Evolutionary conservation across 2,888 invertebrate species (phyloP), one percentile per base, ranked within the genome.

Genomic region (Ptychoptera albimana): DNA sequence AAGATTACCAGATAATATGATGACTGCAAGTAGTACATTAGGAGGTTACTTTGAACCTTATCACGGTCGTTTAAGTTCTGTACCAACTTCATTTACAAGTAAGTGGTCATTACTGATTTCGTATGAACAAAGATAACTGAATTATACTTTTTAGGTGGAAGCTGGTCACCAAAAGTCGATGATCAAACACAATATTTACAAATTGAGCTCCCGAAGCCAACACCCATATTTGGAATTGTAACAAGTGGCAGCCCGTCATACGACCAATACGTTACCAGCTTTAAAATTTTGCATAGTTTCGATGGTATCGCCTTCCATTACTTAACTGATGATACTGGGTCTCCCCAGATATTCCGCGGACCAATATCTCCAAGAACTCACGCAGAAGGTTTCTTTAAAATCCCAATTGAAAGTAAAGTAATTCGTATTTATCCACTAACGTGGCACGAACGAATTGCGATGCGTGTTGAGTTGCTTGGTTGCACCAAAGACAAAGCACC

Each of bases 211-310:
- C 73, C 74, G 0, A 66, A 66, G 8, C 67, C 72, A 2, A 75
- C 78, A 54, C 77, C 82, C 0, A 60, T 91, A 13, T 85, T 83
- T 56, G 89, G 86, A 0, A 68, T 87, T 1, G 63, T 75, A 9
- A 60, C 85, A 50, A 79, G 79, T 54, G 88, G 88, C 14, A 79
- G 75, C 57, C 75, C 78, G 0, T 55, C 72, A 2, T 73, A 73
- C 47, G 72, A 80, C 50, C 75, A 82, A 55, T 85, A 77, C 60
- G 82, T 89, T 36, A 85, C 83, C 13, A 79, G 82, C 53, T 89
- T 82, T 55, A 73, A 76, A 55, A 68, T 63, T 5, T 56, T 79
- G 50, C 81, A 82, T 55, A 82, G 84, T 15, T 72, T 72, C 10
- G 78, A 84, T 56, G 79, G 77, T 0, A 57, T 7, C 3, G 31